Evolutionary conservation across 1,140 invertebrate genomes (phyloP).

Genomic region (Apis florea): DNA sequence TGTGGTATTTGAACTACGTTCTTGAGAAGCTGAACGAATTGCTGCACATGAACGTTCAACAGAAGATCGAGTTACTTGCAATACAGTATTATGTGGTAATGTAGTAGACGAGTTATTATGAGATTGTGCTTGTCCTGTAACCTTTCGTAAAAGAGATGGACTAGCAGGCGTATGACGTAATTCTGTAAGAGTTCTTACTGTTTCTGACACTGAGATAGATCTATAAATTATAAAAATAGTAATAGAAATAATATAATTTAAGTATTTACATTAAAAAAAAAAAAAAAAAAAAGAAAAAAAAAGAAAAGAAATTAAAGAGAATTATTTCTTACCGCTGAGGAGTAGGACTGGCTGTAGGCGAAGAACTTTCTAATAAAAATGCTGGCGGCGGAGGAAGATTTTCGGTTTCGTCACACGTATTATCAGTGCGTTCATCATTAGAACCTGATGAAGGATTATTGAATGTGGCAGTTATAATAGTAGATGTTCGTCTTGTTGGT

Average conservation of each 20-base stretch:
- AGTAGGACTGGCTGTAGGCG: constrained; percentile 74
- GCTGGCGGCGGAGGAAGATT: constrained; percentile 92
- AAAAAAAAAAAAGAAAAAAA: background rate
- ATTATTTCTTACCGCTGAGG: constrained; percentile 65
- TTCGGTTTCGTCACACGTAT: constrained; percentile 80
- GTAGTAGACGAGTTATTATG: constrained; percentile 50
- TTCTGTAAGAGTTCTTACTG: constrained; percentile 91
- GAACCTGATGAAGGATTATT: constrained; percentile 43
- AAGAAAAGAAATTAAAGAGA: background rate
- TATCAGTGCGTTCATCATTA: constrained; percentile 64
- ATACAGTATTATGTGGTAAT: constrained; percentile 53
- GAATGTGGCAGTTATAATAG: constrained; percentile 81
- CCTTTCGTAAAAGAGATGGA: constrained; percentile 87
- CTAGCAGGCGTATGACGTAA: constrained; percentile 92
- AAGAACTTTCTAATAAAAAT: constrained; percentile 86
- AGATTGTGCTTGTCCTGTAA: constrained; percentile 66
- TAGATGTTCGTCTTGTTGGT: constrained; percentile 91
- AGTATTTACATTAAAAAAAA: background rate
- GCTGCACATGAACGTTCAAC: constrained; percentile 67
- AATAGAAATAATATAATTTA: no score
- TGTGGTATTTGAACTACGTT: constrained; percentile 71
- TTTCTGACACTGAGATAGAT: constrained; percentile 87
- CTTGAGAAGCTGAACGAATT: constrained; percentile 66
- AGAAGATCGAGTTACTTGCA: constrained; percentile 70
- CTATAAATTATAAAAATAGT: constrained; percentile 55